Evolutionary conservation across 2,888 invertebrate genomes (phyloP).

Genomic region (Dolichopus griseipennis): DNA sequence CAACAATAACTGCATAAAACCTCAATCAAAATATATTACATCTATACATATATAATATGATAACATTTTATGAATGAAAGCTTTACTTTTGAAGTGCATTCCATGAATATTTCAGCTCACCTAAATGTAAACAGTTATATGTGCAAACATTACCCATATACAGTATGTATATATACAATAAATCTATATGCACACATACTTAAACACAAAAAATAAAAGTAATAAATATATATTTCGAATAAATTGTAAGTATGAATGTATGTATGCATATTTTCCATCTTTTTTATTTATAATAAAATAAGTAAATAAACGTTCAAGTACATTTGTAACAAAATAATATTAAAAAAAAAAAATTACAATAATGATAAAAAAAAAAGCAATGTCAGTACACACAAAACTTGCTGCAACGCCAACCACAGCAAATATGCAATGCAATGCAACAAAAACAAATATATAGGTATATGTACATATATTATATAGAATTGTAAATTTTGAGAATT

Average conservation of each 20-base stretch:
- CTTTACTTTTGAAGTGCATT: constrained; percentile 1
- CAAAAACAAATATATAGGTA: neutral
- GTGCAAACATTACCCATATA: neutral
- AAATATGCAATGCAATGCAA: neutral
- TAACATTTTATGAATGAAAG: constrained; percentile 5
- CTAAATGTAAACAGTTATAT: neutral
- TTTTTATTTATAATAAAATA: neutral
- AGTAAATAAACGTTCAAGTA: neutral
- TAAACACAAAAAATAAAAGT: neutral
- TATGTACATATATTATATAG: neutral
- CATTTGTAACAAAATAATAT: too few species aligned
- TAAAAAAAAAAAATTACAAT: too few species aligned
- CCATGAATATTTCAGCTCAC: constrained; percentile 1
- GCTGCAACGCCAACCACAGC: neutral
- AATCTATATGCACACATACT: neutral
- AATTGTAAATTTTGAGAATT: neutral
- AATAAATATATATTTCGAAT: too few species aligned
- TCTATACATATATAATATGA: neutral
- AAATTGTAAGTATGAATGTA: too few species aligned
- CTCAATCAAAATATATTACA: neutral
- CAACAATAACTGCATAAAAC: neutral
- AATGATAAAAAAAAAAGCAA: too few species aligned
- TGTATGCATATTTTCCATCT: too few species aligned
- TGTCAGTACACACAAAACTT: neutral
- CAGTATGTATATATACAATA: neutral